phyloP scores from a whole-genome alignment of 2,113 vertebrate genomes.

The Prionailurus viverrinus region DNA sequence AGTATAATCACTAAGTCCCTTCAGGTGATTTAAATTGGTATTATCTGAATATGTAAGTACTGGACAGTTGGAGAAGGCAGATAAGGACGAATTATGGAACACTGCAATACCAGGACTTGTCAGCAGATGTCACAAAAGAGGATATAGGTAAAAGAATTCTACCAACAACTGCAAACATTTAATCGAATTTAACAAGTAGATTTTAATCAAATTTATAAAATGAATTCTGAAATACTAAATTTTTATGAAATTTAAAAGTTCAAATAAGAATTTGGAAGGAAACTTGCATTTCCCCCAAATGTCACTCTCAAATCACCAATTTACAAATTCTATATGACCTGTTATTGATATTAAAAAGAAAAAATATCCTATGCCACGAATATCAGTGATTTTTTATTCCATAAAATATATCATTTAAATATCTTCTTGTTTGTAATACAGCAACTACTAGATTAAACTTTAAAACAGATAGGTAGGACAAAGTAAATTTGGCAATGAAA shows the following conservation, averaged over 20 bases:
- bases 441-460: not conserved
- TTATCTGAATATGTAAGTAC: not conserved
- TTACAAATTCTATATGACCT: not conserved
- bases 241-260: not conserved
- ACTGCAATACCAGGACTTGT: slow-evolving; percentile 63
- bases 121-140: slow-evolving; percentile 78
- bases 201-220: slow-evolving; percentile 36
- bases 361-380: not conserved
- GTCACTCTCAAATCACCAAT: not conserved
- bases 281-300: not conserved
- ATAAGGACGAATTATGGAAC: slow-evolving; percentile 40
- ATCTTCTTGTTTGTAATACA: not conserved
- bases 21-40: slow-evolving; percentile 24
- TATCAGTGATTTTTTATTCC: not conserved
- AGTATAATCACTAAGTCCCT: not conserved
- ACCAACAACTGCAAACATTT: slow-evolving; percentile 8
- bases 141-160: slow-evolving; percentile 60
- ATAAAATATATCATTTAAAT: not conserved
- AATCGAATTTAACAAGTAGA: slow-evolving; percentile 28
- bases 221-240: slow-evolving; percentile 29
- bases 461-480: not conserved
- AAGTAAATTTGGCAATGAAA: slow-evolving; percentile 16
- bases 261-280: not conserved
- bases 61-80: not conserved
- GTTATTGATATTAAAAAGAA: not conserved